Evolutionary conservation across 2,113 vertebrate species (phyloP).

Genomic region (Campylomormyrus tamandua): DNA sequence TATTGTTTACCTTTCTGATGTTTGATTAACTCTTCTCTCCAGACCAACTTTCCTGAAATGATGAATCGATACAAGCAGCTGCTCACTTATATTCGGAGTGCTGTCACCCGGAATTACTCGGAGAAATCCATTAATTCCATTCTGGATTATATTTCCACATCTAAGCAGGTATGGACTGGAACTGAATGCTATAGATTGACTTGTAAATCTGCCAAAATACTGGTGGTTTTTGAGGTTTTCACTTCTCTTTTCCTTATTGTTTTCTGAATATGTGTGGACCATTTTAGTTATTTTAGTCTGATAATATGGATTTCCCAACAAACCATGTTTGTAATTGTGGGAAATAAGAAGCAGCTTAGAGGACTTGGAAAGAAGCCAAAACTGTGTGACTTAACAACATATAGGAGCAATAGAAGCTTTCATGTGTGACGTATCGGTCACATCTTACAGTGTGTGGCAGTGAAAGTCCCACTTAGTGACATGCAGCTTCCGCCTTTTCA

Average conservation of each 20-base stretch:
- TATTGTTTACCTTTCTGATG: background rate
- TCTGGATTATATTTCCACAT: slow-evolving; percentile 82
- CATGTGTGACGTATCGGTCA: background rate
- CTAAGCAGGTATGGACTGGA: slow-evolving; percentile 68
- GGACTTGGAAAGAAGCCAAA: background rate
- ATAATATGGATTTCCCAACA: background rate
- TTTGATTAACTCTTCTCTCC: slow-evolving; percentile 18
- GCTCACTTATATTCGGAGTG: slow-evolving; percentile 88
- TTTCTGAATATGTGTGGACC: background rate
- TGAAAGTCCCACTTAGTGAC: background rate
- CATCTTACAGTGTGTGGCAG: background rate
- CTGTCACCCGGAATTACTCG: slow-evolving; percentile 78
- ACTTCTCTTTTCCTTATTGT: background rate
- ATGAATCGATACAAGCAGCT: slow-evolving; percentile 99
- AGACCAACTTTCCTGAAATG: slow-evolving; percentile 99
- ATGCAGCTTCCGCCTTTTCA: background rate
- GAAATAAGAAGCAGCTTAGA: background rate
- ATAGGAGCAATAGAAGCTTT: background rate
- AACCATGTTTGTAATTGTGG: background rate
- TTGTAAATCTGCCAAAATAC: background rate
- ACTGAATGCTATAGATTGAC: background rate
- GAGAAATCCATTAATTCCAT: slow-evolving; percentile 84
- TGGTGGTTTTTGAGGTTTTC: background rate
- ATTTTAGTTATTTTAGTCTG: background rate
- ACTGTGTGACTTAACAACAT: background rate